A percentile compares a stretch with the other conserved stretches of the same genome.
phyloP scores from a whole-genome alignment of 1,140 invertebrate genomes.

The Ericerus pela region DNA sequence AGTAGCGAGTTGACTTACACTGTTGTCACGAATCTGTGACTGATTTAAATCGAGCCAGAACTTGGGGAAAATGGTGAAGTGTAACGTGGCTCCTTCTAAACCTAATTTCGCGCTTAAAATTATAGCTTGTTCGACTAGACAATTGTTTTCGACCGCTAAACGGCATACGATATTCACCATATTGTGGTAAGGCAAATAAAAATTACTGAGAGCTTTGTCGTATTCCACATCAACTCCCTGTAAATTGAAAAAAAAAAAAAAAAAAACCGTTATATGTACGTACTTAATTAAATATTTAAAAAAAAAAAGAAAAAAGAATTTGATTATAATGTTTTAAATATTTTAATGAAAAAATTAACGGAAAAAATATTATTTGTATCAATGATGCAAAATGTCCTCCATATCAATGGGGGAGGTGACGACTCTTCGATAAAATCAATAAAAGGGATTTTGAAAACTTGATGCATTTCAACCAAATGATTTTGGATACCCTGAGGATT shows the following conservation, averaged over 20 bases:
- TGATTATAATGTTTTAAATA: not conserved
- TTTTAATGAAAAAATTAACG: not conserved
- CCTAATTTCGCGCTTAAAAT: slow-evolving; percentile 71
- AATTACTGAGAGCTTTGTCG: slow-evolving; percentile 56
- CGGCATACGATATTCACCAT: slow-evolving; percentile 77
- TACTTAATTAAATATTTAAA: slow-evolving; percentile 4
- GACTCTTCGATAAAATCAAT: too few relatives aligned
- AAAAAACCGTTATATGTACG: slow-evolving; percentile 21
- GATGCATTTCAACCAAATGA: too few relatives aligned
- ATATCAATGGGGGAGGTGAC: too few relatives aligned
- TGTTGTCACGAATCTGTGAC: not conserved
- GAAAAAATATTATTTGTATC: too few relatives aligned
- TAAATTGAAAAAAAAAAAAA: slow-evolving; percentile 17
- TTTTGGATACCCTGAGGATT: too few relatives aligned
- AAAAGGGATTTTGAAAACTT: too few relatives aligned
- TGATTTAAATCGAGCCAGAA: slow-evolving; percentile 65
- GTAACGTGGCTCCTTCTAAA: slow-evolving; percentile 66
- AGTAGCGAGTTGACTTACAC: not conserved
- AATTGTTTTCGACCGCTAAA: slow-evolving; percentile 66
- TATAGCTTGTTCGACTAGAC: slow-evolving; percentile 59
- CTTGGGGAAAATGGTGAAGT: slow-evolving; percentile 68
- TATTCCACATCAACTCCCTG: slow-evolving; percentile 62
- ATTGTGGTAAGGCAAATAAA: slow-evolving; percentile 67
- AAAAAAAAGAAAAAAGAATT: not conserved
- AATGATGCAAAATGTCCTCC: too few relatives aligned